phyloP scores from a whole-genome alignment of 1,140 invertebrate genomes.

The Nymphalis io region DNA sequence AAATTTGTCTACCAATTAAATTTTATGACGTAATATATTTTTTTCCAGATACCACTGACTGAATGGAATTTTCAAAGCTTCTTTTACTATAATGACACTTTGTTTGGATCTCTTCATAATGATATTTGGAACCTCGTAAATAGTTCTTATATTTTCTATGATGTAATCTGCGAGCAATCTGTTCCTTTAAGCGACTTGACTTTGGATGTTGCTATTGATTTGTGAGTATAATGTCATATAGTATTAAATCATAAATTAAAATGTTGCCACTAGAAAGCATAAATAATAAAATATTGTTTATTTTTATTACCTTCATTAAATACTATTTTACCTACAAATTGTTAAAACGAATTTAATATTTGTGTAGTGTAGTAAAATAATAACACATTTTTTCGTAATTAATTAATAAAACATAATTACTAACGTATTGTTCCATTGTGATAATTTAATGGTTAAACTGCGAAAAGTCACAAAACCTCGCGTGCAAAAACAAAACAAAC shows the following conservation, averaged over 20 bases:
- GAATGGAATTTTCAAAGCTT: slow-evolving; percentile 62
- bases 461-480: neutral
- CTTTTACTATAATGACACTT: slow-evolving; percentile 39
- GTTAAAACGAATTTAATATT: too few species aligned
- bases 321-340: neutral
- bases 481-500: too few species aligned
- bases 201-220: slow-evolving; percentile 50
- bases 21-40: too few species aligned
- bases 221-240: slow-evolving; percentile 45
- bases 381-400: too few species aligned
- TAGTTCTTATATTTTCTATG: slow-evolving; percentile 63
- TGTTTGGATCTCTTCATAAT: slow-evolving; percentile 53
- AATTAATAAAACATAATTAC: neutral
- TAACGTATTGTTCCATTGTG: slow-evolving; percentile 16
- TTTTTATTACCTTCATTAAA: neutral
- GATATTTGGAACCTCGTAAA: slow-evolving; percentile 64
- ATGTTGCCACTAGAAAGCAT: neutral
- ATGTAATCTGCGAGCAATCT: slow-evolving; percentile 70
- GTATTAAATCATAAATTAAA: too few species aligned
- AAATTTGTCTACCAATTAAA: too few species aligned
- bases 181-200: slow-evolving; percentile 48
- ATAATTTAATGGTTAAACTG: neutral
- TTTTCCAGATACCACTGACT: slow-evolving; percentile 57
- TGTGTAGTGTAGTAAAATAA: too few species aligned
- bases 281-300: neutral